Base-by-base conservation (phyloP, 92 coral and sea anemone species). In the Palythoa caribaeorum region DNA sequence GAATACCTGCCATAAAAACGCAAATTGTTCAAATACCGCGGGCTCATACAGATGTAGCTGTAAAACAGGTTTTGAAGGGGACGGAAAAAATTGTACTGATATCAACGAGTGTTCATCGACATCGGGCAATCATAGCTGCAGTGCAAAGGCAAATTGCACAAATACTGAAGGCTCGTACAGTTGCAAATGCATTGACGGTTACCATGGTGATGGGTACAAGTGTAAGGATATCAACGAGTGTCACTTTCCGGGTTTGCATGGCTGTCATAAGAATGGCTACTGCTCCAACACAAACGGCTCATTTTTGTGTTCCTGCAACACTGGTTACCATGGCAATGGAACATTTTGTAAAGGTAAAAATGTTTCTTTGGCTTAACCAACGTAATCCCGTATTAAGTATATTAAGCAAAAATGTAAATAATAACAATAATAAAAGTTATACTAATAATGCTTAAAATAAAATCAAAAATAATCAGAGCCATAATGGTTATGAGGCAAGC, bases 281-380 rank as follows among this genome's bases (percentile, higher is more conserved):
- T 80, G 85, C 36, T 62, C 73, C 85, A 80, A 80, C 74, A 80
- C 74, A 2, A 6, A 10, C 9, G 85, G 85, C 21, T 80, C 85
- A 38, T 80, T 80, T n/a, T 62, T 73, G 12, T 80, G 85, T 39
- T 40, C 85, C 39, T 80, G 85, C 17, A n/a, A 38, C 3, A 40
- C 53, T 40, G 85, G 85, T 80, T 66, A n/a, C 72, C 16, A 8
- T 54, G 60, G 60, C 16, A 54, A 54, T 57, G 65, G 65, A 12
- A 57, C 65, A 57, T 10, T 17, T 11, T 57, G 65, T 57, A 14
- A 57, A 57, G 65, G 65, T 57, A 57, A 12, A 5, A 40, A 40
- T 40, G 47, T 40, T 40, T 40, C 47, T 40, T 5, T 40, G 47
- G 3, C 47, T 40, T 40, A 5, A 40, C 47, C 47, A 40, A 40